Conservation (phyloP, 2,113 vertebrate species). For the Cettia cetti region DNA sequence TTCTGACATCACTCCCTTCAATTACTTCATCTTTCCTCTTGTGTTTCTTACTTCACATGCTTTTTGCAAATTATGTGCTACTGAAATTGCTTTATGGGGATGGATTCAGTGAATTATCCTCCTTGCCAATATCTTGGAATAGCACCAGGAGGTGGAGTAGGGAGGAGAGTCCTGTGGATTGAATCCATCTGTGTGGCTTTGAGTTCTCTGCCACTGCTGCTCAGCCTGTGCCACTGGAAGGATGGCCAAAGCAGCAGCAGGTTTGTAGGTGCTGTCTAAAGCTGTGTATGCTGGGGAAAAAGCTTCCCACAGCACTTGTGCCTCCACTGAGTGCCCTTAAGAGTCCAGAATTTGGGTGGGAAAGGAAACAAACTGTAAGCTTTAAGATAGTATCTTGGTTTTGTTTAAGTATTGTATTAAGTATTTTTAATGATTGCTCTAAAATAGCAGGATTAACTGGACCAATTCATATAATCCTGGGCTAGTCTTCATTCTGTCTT, state of each 20-base stretch:
- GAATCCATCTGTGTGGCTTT: neutral
- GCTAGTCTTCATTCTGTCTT: neutral
- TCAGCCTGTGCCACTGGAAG: neutral
- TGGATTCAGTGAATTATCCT: neutral
- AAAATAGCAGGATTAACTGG: neutral
- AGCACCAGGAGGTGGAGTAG: neutral
- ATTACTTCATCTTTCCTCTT: neutral
- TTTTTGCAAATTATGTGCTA: neutral
- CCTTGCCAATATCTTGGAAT: rapidly evolving
- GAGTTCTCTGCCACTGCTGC: neutral
- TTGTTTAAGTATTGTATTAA: neutral
- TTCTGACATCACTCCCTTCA: neutral
- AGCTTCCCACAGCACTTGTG: neutral
- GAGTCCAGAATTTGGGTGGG: neutral
- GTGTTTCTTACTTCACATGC: neutral
- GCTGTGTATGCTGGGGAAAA: neutral
- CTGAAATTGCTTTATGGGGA: neutral
- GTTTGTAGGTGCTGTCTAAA: neutral
- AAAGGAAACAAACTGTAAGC: neutral
- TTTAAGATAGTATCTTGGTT: neutral
- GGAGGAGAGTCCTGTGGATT: neutral
- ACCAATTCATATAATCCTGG: neutral
- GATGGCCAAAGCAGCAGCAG: neutral
- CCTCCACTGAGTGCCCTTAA: neutral
- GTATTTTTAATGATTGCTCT: neutral